phyloP scores from a whole-genome alignment of 2,113 vertebrate species.

The Arvicanthis niloticus region DNA sequence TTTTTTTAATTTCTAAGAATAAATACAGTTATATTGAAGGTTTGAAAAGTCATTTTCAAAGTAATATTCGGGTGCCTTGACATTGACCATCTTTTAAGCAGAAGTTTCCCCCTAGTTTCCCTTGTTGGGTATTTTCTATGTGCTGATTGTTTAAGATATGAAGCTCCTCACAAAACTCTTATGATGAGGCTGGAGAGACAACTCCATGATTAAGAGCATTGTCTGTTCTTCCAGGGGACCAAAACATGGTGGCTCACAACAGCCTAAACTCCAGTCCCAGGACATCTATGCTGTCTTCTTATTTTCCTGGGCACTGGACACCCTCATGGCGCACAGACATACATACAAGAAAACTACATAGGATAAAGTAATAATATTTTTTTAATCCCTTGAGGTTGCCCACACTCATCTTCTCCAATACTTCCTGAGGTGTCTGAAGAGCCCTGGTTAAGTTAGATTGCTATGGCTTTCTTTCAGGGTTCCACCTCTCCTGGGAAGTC shows the following conservation, averaged over 20 bases:
- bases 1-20: neutral
- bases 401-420: neutral
- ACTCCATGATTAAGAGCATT: neutral
- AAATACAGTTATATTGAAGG: neutral
- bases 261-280: neutral
- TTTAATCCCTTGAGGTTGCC: neutral
- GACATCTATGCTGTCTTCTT: neutral
- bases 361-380: neutral
- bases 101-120: neutral
- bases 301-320: neutral
- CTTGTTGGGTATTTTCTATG: neutral
- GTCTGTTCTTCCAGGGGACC: neutral
- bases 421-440: neutral
- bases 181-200: neutral
- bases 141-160: neutral
- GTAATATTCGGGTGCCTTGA: neutral
- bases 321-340: neutral
- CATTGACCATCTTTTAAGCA: neutral
- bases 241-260: neutral
- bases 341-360: neutral
- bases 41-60: conserved; percentile 18
- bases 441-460: neutral
- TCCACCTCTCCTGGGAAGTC: neutral
- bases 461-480: neutral
- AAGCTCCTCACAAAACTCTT: neutral